Conservation (phyloP, 1,140 invertebrate genomes). For the Ephestia elutella region DNA sequence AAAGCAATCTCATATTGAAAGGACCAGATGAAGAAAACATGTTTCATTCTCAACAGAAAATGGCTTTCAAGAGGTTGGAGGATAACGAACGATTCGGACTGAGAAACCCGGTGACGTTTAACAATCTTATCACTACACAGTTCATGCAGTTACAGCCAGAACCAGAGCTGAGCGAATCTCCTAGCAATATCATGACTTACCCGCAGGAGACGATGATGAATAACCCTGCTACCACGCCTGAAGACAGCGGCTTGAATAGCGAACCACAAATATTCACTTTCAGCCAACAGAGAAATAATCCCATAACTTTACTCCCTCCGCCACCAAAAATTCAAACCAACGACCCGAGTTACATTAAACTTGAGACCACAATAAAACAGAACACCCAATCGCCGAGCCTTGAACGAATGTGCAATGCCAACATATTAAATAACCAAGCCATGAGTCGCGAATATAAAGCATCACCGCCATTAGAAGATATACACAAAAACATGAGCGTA, state of each 20-base stretch:
- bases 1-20: slow-evolving; percentile 71
- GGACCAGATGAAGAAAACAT: slow-evolving; percentile 66
- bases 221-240: slow-evolving; percentile 42
- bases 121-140: slow-evolving; percentile 62
- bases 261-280: slow-evolving; percentile 61
- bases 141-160: slow-evolving; percentile 64
- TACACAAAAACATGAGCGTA: slow-evolving; percentile 62
- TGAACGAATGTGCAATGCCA: slow-evolving; percentile 63
- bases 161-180: slow-evolving; percentile 48
- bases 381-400: slow-evolving; percentile 65
- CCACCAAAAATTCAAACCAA: slow-evolving; percentile 52
- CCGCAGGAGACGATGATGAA: slow-evolving; percentile 47
- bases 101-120: slow-evolving; percentile 56
- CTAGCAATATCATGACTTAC: slow-evolving; percentile 50
- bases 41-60: slow-evolving; percentile 68
- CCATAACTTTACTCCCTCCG: slow-evolving; percentile 48
- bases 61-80: slow-evolving; percentile 61
- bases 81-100: slow-evolving; percentile 60
- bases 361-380: slow-evolving; percentile 63
- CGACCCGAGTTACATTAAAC: slow-evolving; percentile 65
- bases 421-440: slow-evolving; percentile 46
- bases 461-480: slow-evolving; percentile 61
- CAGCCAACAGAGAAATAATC: slow-evolving; percentile 56
- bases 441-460: slow-evolving; percentile 62
- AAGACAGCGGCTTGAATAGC: slow-evolving; percentile 44